Evolutionary conservation across 2,888 invertebrate genomes (phyloP).

Genomic region (Caradrina kadenii): DNA sequence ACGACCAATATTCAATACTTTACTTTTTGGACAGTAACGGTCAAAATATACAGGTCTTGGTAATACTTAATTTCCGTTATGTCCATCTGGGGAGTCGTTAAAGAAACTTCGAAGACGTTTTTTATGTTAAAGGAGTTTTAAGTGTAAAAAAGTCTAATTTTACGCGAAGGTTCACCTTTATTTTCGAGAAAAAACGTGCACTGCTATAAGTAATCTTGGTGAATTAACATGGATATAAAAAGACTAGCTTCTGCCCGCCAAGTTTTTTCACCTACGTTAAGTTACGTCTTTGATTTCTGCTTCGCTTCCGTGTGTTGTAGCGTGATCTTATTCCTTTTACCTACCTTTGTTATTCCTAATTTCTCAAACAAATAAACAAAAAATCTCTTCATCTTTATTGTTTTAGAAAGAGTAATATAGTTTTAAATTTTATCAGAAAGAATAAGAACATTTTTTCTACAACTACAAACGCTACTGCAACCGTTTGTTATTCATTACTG

Average conservation of each 20-base stretch:
- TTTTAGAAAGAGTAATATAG: too few species aligned
- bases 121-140: constrained; percentile 50
- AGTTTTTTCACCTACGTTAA: too few species aligned
- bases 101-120: constrained; percentile 43
- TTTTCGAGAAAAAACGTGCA: constrained; percentile 14
- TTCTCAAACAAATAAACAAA: too few species aligned
- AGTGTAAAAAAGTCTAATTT: constrained; percentile 42
- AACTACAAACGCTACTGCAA: neutral
- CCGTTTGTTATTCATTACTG: constrained; percentile 1
- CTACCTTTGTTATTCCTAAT: too few species aligned
- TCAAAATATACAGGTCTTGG: constrained; percentile 29
- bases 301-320: too few species aligned
- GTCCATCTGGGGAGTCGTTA: constrained; percentile 51
- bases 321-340: too few species aligned
- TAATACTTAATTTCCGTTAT: constrained; percentile 53
- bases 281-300: too few species aligned
- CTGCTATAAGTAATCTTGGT: constrained; percentile 1
- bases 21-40: constrained; percentile 20
- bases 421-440: too few species aligned
- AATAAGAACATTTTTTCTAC: too few species aligned
- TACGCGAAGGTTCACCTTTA: constrained; percentile 22
- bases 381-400: too few species aligned
- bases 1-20: constrained; percentile 33
- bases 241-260: neutral
- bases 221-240: constrained; percentile 30